Evolutionary conservation across 2,113 vertebrate species (phyloP).

Genomic region (Phyllostomus hastatus): DNA sequence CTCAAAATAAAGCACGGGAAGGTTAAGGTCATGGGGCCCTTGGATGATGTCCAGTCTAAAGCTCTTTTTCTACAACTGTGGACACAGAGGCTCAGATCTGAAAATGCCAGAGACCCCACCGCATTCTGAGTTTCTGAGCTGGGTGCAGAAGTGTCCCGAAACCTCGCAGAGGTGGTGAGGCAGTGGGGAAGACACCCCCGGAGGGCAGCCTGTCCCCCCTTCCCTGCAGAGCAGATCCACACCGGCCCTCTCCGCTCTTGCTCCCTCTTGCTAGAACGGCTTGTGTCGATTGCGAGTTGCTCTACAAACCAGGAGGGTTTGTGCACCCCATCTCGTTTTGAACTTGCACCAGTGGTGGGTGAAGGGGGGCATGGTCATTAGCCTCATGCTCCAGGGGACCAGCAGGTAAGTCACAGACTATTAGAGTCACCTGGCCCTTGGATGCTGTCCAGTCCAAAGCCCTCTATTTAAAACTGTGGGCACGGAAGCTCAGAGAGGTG

Average conservation of each 20-base stretch:
- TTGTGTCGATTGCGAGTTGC: fast-evolving
- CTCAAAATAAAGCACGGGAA: not conserved
- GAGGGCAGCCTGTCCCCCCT: fast-evolving
- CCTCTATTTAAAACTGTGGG: not conserved
- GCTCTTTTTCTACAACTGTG: not conserved
- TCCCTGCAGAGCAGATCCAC: not conserved
- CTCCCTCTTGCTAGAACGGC: not conserved
- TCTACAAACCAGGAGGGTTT: fast-evolving
- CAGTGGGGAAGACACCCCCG: not conserved
- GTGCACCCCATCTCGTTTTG: fast-evolving
- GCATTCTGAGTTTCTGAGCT: not conserved
- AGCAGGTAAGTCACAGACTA: not conserved
- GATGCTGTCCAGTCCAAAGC: not conserved
- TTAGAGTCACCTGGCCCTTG: not conserved
- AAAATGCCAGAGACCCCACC: not conserved
- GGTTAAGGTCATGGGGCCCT: not conserved
- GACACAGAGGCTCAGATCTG: not conserved
- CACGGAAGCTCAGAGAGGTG: not conserved
- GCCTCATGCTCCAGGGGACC: not conserved
- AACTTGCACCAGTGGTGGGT: fast-evolving
- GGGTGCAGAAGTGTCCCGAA: not conserved
- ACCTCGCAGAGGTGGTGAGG: not conserved
- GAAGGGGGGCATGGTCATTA: not conserved
- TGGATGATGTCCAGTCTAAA: not conserved
- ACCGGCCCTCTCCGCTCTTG: not conserved